Percentiles rank a stretch among this genome's conserved stretches.
Evolutionary conservation across 2,797 vertebrate genomes (phyloP).

Genomic region (Carduelis carduelis): DNA sequence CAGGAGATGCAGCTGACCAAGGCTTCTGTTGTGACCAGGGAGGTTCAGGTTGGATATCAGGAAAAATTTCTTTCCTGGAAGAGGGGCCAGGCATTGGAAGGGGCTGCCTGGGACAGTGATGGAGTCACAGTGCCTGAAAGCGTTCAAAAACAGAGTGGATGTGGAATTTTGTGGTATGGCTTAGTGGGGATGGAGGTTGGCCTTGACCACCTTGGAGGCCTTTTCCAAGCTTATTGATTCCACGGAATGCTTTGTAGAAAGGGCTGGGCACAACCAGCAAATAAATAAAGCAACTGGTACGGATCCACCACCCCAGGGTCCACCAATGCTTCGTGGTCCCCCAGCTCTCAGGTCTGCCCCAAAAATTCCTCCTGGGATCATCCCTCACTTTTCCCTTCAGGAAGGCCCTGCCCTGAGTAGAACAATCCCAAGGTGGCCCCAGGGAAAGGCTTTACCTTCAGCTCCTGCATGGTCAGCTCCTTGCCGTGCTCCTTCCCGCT

Average conservation of each 20-base stretch:
- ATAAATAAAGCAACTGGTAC: not conserved
- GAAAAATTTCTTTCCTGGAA: not conserved
- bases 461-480: constrained; percentile 96
- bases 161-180: not conserved
- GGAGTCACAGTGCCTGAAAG: no score
- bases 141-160: accelerated
- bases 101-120: not conserved
- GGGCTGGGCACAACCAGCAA: not conserved
- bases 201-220: accelerated
- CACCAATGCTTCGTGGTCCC: accelerated
- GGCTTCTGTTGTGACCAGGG: not conserved
- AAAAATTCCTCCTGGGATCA: not conserved
- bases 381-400: accelerated
- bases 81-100: accelerated
- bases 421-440: accelerated
- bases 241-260: not conserved
- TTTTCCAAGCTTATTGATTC: not conserved
- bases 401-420: not conserved
- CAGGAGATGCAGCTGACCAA: not conserved
- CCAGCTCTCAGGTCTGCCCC: not conserved
- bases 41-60: not conserved
- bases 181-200: not conserved
- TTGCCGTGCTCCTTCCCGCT: constrained; percentile 93
- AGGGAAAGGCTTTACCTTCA: constrained; percentile 81
- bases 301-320: not conserved